Conservation (phyloP, 2,113 vertebrate genomes). For the Lamprologus sp. region DNA sequence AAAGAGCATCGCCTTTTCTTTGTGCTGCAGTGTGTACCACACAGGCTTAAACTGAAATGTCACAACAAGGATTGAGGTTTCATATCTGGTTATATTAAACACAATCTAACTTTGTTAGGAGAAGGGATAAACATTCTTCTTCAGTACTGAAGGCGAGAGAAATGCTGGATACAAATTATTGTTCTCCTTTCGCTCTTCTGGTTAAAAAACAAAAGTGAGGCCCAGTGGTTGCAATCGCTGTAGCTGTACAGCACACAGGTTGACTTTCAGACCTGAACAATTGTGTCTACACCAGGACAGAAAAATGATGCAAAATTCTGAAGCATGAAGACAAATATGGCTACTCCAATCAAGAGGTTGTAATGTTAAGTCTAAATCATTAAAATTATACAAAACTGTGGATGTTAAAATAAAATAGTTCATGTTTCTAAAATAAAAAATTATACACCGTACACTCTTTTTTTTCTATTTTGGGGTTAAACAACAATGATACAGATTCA, state of each 20-base stretch:
- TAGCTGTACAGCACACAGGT: neutral
- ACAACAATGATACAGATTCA: neutral
- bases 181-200: neutral
- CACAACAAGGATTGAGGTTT: conserved; percentile 3
- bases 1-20: neutral
- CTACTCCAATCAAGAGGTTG: neutral
- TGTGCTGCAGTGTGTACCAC: neutral
- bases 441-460: neutral
- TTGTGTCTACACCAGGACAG: neutral
- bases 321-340: neutral
- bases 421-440: neutral
- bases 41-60: conserved; percentile 12
- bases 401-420: neutral
- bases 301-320: neutral
- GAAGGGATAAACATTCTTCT: neutral
- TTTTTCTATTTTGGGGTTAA: neutral
- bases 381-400: neutral
- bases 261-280: neutral
- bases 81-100: neutral
- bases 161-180: neutral
- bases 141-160: neutral
- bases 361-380: neutral
- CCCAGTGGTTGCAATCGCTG: neutral
- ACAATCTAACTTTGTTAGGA: neutral
- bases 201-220: neutral